Evolutionary conservation across 2,797 vertebrate genomes (phyloP).

Genomic region (Phrynocephalus vlangalii): DNA sequence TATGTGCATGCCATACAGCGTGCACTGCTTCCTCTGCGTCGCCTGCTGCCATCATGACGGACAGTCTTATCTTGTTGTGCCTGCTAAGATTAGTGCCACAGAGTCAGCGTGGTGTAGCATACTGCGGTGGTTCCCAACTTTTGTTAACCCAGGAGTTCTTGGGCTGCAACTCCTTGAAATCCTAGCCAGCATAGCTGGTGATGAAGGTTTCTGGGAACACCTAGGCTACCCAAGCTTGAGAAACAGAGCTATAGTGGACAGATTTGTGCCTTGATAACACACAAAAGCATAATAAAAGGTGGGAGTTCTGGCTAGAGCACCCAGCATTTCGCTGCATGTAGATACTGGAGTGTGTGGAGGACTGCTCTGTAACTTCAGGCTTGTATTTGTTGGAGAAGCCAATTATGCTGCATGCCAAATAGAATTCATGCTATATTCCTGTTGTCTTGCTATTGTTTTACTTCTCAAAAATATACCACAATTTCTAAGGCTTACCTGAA

Average conservation of each 20-base stretch:
- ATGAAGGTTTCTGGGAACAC: not conserved
- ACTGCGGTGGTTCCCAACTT: too few relatives aligned
- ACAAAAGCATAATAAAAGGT: too few relatives aligned
- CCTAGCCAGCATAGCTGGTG: not conserved
- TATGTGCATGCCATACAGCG: too few relatives aligned
- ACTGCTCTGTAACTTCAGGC: not conserved
- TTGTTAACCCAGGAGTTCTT: not conserved
- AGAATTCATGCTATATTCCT: not conserved
- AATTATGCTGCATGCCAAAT: not conserved
- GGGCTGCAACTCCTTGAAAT: not conserved
- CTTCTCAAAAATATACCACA: not conserved
- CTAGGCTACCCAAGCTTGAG: too few relatives aligned
- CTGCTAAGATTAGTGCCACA: too few relatives aligned
- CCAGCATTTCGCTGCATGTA: not conserved
- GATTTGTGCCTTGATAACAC: too few relatives aligned
- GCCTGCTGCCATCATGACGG: too few relatives aligned
- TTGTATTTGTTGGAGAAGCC: not conserved
- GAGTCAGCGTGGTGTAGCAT: too few relatives aligned
- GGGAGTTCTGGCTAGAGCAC: not conserved
- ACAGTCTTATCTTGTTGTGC: too few relatives aligned
- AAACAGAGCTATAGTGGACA: too few relatives aligned
- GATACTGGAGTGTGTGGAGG: not conserved
- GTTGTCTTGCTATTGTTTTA: not conserved
- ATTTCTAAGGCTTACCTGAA: slow-evolving; percentile 83
- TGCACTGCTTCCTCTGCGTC: too few relatives aligned